Base-by-base conservation (phyloP, 1,140 invertebrate genomes). In the Drosophila subpulchrella region DNA sequence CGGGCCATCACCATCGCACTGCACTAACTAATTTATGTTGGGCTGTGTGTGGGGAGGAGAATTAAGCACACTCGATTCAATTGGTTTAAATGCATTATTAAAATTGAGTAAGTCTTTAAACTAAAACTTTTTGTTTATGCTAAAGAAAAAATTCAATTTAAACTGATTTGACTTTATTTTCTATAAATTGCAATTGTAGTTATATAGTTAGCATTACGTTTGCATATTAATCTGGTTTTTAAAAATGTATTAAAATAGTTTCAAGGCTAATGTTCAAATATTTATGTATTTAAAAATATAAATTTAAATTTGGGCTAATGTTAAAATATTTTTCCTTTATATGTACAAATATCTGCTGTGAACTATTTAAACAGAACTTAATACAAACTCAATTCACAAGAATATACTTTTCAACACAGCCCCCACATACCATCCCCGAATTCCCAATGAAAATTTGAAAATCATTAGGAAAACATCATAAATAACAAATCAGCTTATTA, bases 401-500 rank as follows among this genome's bases (percentile, higher is more conserved):
- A n/a, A 39, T n/a, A 57, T 20, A 39, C 42, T 41, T 57, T 58
- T 10, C 36, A 36, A 53, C 12, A 41, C 3, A 20, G 15, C 20
- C 4, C n/a, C 8, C 11, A 42, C 10, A 13, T 12, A 54, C 41
- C 34, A 13, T 15, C 20, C 15, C 38, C n/a, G 34, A 53, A 60
- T 39, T 47, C 12, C n/a, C 51, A 47, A 42, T 20, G 32, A 20
- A 54, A 39, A 73, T 55, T 62, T 67, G 63, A 80, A 72, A 72
- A 78, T 77, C 74, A 86, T 74, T 86, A 70, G 54, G 57, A 71
- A 81, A 83, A 78, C 82, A 80, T 90, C 30, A 90, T 90, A 90
- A 90, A 90, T 90, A 90, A 83, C 83, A 86, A 83, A 90, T 76
- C 67, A 80, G 79, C 85, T 90, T 90, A 90, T 80, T 89, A 89